A percentile compares a stretch with the other conserved stretches of the same genome.
phyloP scores from a whole-genome alignment of 2,888 invertebrate genomes.

The Drosophila ustulata region DNA sequence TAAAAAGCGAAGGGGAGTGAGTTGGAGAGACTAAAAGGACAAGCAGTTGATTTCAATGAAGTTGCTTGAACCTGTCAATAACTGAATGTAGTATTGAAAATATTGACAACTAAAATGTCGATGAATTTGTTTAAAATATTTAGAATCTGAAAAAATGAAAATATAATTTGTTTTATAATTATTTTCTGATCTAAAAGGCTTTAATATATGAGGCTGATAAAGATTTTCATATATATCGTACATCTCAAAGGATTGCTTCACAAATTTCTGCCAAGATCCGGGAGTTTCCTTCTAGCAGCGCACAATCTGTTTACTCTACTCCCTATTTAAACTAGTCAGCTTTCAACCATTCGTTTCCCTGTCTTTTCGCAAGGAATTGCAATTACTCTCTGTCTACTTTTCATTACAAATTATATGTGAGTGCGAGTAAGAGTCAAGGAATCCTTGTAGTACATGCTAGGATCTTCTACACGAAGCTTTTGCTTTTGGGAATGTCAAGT shows the following conservation, averaged over 20 bases:
- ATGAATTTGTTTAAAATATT: too few relatives aligned
- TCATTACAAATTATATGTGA: constrained; percentile 33
- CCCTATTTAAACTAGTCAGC: constrained; percentile 36
- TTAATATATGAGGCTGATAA: neutral
- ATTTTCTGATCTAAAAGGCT: neutral
- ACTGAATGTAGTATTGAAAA: neutral
- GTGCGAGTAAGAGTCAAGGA: constrained; percentile 8
- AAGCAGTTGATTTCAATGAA: neutral
- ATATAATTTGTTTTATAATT: too few relatives aligned
- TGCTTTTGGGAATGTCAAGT: constrained; percentile 48
- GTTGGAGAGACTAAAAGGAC: neutral
- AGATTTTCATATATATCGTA: too few relatives aligned
- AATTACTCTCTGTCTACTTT: constrained; percentile 70
- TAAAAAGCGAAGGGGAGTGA: neutral
- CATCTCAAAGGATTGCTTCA: neutral
- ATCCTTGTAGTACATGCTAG: constrained; percentile 14
- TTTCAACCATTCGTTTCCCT: constrained; percentile 45
- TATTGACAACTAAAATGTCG: too few relatives aligned
- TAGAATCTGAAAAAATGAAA: too few relatives aligned
- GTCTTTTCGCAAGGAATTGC: constrained; percentile 53
- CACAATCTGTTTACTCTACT: neutral
- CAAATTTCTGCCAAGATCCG: neutral
- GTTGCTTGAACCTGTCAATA: neutral
- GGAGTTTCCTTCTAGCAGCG: neutral
- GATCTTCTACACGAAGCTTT: constrained; percentile 25